Evolutionary conservation across 2,113 vertebrate genomes (phyloP).

Genomic region (Danio rerio): GRCz12tu NC_133182.1:37376001-37376500

Average conservation of each 20-base stretch:
- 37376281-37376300: constrained; percentile 19
- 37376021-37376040: constrained; percentile 75
- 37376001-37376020: constrained; percentile 71
- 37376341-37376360: too few species aligned
- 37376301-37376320: constrained; percentile 25
- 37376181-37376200: constrained; percentile 79
- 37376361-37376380: too few species aligned
- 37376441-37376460: neutral
- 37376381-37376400: too few species aligned
- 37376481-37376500: constrained; percentile 77
- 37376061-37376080: constrained; percentile 79
- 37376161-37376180: constrained; percentile 78
- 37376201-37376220: constrained; percentile 70
- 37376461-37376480: constrained; percentile 72
- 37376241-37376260: constrained; percentile 54
- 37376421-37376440: too few species aligned
- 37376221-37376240: constrained; percentile 72
- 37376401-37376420: too few species aligned
- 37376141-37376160: constrained; percentile 84
- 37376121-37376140: constrained; percentile 70
- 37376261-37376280: too few species aligned
- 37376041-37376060: constrained; percentile 86
- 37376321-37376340: too few species aligned
- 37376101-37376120: constrained; percentile 44
- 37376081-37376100: constrained; percentile 2